These are phyloP conservation scores for Labia minor DNA, from an alignment of 2,888 invertebrate species.

Conservation along the genomic window DNA sequence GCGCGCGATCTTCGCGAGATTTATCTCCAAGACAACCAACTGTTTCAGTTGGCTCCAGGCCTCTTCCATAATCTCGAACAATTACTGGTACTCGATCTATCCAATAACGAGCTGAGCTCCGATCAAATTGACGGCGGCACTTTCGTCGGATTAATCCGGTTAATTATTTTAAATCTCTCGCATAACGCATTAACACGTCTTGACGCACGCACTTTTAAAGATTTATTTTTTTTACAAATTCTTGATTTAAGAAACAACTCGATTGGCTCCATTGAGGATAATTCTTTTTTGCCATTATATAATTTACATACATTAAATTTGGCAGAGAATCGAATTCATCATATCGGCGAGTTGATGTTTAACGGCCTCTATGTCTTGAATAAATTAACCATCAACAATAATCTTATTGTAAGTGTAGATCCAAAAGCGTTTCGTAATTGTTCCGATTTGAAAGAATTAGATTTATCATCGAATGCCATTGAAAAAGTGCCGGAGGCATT, in stretches of 20 bases:
- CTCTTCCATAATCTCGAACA: constrained; percentile 75
- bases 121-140: constrained; percentile 75
- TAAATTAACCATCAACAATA: constrained; percentile 75
- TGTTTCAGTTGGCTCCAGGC: constrained; percentile 70
- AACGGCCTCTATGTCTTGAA: constrained; percentile 74
- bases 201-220: constrained; percentile 74
- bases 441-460: constrained; percentile 76
- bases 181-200: constrained; percentile 76
- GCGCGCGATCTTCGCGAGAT: constrained; percentile 72
- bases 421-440: constrained; percentile 76
- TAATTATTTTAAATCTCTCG: constrained; percentile 74
- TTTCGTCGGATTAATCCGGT: constrained; percentile 70
- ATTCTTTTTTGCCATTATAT: constrained; percentile 75
- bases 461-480: constrained; percentile 77
- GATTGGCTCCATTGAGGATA: constrained; percentile 78
- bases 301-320: constrained; percentile 81
- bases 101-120: constrained; percentile 73
- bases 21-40: constrained; percentile 72
- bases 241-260: constrained; percentile 77
- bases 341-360: constrained; percentile 68
- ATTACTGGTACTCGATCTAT: constrained; percentile 70
- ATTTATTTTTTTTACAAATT: constrained; percentile 74
- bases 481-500: constrained; percentile 71
- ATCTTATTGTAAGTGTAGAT: constrained; percentile 68
- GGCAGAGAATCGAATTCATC: constrained; percentile 74